Percentiles rank a stretch among this genome's conserved stretches.
phyloP scores from a whole-genome alignment of 2,888 invertebrate genomes.

The Limenitis arthemis region DNA sequence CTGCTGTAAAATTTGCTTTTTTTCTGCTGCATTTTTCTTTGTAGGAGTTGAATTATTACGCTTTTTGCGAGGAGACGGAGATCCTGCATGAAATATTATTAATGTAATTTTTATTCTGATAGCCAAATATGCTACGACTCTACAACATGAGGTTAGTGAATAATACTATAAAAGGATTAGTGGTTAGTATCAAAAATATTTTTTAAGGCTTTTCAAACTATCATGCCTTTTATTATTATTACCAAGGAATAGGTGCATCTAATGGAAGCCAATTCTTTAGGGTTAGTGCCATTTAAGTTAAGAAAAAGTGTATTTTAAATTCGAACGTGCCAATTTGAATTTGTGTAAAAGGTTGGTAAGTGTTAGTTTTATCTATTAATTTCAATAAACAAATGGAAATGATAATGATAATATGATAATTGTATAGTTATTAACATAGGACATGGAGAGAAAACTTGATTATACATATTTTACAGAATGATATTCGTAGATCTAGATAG shows the following conservation, averaged over 20 bases:
- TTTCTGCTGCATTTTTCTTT: constrained; percentile 82
- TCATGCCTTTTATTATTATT: constrained; percentile 43
- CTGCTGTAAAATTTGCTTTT: constrained; percentile 84
- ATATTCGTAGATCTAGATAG: neutral
- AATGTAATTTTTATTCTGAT: constrained; percentile 23
- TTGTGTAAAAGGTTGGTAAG: constrained; percentile 18
- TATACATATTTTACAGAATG: constrained; percentile 6
- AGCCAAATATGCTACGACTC: constrained; percentile 36
- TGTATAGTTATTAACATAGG: constrained; percentile 18
- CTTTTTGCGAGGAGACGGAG: constrained; percentile 84
- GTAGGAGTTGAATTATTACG: constrained; percentile 85
- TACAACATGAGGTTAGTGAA: constrained; percentile 47
- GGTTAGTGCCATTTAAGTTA: constrained; percentile 34
- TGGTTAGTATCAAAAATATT: constrained; percentile 24
- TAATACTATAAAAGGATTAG: constrained; percentile 39
- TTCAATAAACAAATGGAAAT: constrained; percentile 19
- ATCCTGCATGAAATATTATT: constrained; percentile 68
- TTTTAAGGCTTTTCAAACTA: constrained; percentile 26
- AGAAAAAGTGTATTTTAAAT: constrained; percentile 25
- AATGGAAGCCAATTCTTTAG: constrained; percentile 62
- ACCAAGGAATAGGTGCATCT: constrained; percentile 39
- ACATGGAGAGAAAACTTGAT: neutral
- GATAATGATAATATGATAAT: constrained; percentile 12
- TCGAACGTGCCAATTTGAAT: constrained; percentile 33
- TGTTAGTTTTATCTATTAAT: constrained; percentile 25